These are phyloP conservation scores for Hyalella azteca DNA, from an alignment of 2,888 invertebrate genomes.

Conservation along the genomic window DNA sequence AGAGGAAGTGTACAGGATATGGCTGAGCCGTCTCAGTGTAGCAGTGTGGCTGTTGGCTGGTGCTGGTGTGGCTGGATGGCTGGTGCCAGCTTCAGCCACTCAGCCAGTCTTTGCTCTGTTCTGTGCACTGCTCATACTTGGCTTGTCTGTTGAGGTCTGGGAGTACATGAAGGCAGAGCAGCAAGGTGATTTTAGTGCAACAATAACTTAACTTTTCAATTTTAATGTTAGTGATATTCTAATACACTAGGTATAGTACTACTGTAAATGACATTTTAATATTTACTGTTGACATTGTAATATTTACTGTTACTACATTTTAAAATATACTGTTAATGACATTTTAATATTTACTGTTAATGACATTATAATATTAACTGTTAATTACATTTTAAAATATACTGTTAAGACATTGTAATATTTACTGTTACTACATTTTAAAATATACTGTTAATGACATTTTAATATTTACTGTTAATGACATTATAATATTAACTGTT, in stretches of 20 bases:
- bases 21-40: constrained; percentile 60
- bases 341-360: too few relatives aligned
- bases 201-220: neutral
- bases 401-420: too few relatives aligned
- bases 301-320: too few relatives aligned
- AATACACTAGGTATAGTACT: neutral
- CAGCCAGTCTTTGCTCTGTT: constrained; percentile 49
- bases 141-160: constrained; percentile 46
- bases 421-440: too few relatives aligned
- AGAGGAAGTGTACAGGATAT: constrained; percentile 6
- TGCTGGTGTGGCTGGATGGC: constrained; percentile 48
- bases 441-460: too few relatives aligned
- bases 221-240: neutral
- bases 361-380: too few relatives aligned
- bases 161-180: constrained; percentile 35
- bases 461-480: too few relatives aligned
- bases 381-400: too few relatives aligned
- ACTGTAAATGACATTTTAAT: too few relatives aligned
- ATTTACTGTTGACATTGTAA: too few relatives aligned
- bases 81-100: constrained; percentile 50
- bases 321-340: too few relatives aligned
- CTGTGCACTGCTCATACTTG: constrained; percentile 45
- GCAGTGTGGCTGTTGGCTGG: constrained; percentile 49
- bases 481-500: too few relatives aligned
- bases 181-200: neutral